Evolutionary conservation across 2,888 invertebrate species (phyloP).

Genomic region (Pammene aurita): DNA sequence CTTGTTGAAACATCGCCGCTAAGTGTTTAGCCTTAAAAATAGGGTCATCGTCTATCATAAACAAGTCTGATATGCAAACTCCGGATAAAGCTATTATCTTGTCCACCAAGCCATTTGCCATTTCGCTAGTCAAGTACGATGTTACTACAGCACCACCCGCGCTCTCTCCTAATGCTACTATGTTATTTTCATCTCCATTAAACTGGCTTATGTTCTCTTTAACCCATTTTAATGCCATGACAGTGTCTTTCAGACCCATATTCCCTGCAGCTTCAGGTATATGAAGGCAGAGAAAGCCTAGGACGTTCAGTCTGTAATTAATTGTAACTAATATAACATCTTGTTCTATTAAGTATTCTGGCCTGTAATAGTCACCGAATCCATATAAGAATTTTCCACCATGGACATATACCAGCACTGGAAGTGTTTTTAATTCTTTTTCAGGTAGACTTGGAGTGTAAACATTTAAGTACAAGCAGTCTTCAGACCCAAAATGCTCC

Average conservation of each 20-base stretch:
- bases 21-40: slow-evolving; percentile 59
- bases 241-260: slow-evolving; percentile 67
- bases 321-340: slow-evolving; percentile 70
- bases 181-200: slow-evolving; percentile 65
- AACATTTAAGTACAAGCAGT: slow-evolving; percentile 87
- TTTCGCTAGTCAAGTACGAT: slow-evolving; percentile 61
- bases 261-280: slow-evolving; percentile 72
- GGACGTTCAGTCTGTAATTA: slow-evolving; percentile 68
- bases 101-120: slow-evolving; percentile 61
- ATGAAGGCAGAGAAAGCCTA: slow-evolving; percentile 70
- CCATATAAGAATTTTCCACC: slow-evolving; percentile 83
- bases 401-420: slow-evolving; percentile 83
- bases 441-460: slow-evolving; percentile 83
- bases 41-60: slow-evolving; percentile 61
- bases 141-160: slow-evolving; percentile 62
- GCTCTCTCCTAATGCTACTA: slow-evolving; percentile 72
- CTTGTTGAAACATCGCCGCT: slow-evolving; percentile 58
- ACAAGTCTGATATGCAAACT: slow-evolving; percentile 62
- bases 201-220: slow-evolving; percentile 64
- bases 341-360: slow-evolving; percentile 67
- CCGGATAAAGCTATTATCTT: slow-evolving; percentile 70
- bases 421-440: slow-evolving; percentile 63
- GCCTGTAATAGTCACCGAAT: slow-evolving; percentile 75
- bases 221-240: slow-evolving; percentile 71
- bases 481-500: slow-evolving; percentile 81